phyloP scores from a whole-genome alignment of 53 echinoderm and acorn worm species.

The Stichopus horrens region DNA sequence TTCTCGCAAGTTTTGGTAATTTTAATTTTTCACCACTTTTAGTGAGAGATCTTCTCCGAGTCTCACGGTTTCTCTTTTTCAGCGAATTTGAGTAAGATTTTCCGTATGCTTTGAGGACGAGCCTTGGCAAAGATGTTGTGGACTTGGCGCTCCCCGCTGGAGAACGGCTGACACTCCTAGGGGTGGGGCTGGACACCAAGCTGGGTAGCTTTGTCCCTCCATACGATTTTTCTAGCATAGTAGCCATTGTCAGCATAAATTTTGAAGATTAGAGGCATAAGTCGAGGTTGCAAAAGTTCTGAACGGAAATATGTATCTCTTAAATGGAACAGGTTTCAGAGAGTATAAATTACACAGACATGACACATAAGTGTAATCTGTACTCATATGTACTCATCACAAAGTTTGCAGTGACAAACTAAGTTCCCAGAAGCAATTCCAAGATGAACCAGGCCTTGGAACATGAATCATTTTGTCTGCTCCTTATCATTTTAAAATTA shows the following conservation, averaged over 20 bases:
- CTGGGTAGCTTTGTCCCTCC: background rate
- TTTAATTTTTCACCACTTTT: background rate
- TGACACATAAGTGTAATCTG: no score
- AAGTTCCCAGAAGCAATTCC: no score
- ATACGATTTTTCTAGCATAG: conserved; percentile 15
- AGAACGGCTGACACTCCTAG: conserved; percentile 4
- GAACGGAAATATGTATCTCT: no score
- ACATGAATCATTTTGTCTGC: no score
- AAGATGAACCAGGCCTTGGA: no score
- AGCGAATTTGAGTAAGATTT: conserved; percentile 7
- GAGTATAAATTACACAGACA: no score
- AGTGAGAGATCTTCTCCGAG: conserved; percentile 2
- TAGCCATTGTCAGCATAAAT: background rate
- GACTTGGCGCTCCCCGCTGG: conserved; percentile 29
- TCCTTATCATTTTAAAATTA: no score
- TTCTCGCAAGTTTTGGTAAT: conserved; percentile 1
- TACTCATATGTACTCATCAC: no score
- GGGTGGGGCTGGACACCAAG: conserved; percentile 14
- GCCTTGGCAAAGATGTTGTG: conserved; percentile 1
- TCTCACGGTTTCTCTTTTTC: conserved; percentile 8
- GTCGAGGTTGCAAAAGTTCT: no score
- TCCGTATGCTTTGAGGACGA: conserved; percentile 19
- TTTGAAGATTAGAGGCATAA: no score
- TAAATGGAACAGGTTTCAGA: no score
- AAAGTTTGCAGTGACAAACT: no score